phyloP scores from a whole-genome alignment of 2,797 vertebrate genomes.

The Borostomias antarcticus region DNA sequence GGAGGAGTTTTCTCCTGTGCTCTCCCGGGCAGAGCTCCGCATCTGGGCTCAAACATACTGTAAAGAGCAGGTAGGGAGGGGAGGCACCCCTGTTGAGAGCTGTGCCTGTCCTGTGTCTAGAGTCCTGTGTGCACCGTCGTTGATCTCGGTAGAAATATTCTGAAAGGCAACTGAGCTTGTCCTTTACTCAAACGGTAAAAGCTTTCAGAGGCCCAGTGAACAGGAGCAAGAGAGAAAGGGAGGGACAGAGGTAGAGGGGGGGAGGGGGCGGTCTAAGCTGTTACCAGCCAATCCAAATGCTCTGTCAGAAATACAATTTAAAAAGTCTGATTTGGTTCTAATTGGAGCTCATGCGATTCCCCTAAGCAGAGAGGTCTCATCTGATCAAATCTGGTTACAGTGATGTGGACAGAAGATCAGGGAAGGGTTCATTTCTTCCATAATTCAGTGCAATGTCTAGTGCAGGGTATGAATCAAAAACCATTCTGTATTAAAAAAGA shows the following conservation, averaged over 20 bases:
- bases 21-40: slow-evolving; percentile 57
- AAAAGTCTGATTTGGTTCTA: slow-evolving; percentile 23
- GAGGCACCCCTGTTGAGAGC: slow-evolving; percentile 50
- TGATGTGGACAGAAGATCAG: slow-evolving; percentile 34
- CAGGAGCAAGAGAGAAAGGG: slow-evolving; percentile 14
- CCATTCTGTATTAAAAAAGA: slow-evolving; percentile 22
- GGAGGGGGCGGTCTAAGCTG: neutral
- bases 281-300: neutral
- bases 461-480: slow-evolving; percentile 43
- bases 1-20: slow-evolving; percentile 58
- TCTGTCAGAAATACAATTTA: slow-evolving; percentile 50
- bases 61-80: slow-evolving; percentile 65
- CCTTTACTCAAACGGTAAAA: slow-evolving; percentile 64
- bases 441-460: slow-evolving; percentile 63
- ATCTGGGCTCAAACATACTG: slow-evolving; percentile 64
- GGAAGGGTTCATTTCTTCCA: slow-evolving; percentile 12
- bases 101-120: slow-evolving; percentile 54
- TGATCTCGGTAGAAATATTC: slow-evolving; percentile 75
- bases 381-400: slow-evolving; percentile 57
- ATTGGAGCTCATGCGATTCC: slow-evolving; percentile 51
- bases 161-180: slow-evolving; percentile 83
- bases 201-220: slow-evolving; percentile 49
- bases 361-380: slow-evolving; percentile 42
- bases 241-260: slow-evolving; percentile 58
- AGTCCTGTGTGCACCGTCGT: slow-evolving; percentile 59